Percentiles rank a stretch among this genome's conserved stretches.
Conservation (phyloP, 2,888 invertebrate genomes). For the Microctonus hyperodae region DNA sequence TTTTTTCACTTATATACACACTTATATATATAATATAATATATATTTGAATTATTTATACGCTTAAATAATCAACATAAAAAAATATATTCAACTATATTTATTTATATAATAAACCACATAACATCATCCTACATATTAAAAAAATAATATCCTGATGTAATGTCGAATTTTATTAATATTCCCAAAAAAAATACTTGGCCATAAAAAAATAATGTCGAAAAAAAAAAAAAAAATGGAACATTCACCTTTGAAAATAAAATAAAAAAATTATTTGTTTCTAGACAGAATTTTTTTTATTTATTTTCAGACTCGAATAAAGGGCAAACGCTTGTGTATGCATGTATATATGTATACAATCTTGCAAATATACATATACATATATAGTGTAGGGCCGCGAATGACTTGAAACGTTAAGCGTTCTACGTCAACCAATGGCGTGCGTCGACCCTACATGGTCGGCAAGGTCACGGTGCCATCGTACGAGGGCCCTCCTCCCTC, state of each 20-base stretch:
- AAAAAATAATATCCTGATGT: not conserved
- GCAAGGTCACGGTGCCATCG: constrained; percentile 43
- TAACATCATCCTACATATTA: not conserved
- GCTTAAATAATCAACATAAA: not conserved
- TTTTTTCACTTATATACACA: not conserved
- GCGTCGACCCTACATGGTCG: constrained; percentile 39
- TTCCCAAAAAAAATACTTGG: not conserved
- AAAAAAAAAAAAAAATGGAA: constrained; percentile 4
- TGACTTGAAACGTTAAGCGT: constrained; percentile 25
- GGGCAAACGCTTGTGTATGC: constrained; percentile 13
- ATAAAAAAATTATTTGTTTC: not conserved
- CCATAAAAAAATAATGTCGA: not conserved
- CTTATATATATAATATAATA: not conserved
- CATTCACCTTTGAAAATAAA: constrained; percentile 8
- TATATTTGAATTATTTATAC: not conserved
- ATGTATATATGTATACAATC: too few species aligned
- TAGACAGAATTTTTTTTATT: not conserved
- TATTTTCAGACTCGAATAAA: not conserved
- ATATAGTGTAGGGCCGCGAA: constrained; percentile 21
- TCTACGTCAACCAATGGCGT: constrained; percentile 38
- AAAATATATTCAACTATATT: too few species aligned
- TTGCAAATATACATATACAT: not conserved
- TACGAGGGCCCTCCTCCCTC: constrained; percentile 36
- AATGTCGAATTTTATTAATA: not conserved
- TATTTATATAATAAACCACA: too few species aligned